Base-by-base conservation (phyloP, 1,140 invertebrate species). In the Telenomus remus region DNA sequence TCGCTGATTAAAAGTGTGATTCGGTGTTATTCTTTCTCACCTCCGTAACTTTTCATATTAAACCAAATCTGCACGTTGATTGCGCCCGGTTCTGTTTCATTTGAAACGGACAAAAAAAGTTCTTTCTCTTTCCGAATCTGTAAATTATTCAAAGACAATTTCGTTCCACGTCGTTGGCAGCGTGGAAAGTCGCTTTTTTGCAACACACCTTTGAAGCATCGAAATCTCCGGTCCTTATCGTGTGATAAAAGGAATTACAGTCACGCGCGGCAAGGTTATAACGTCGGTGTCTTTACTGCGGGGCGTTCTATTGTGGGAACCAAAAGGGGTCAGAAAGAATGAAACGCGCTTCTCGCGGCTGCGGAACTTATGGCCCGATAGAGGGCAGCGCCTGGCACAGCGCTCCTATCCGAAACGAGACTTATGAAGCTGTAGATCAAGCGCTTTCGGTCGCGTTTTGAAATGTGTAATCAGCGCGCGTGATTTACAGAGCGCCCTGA, bases 381-480 rank as follows among this genome's bases (percentile, higher is more conserved):
- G 55, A 74, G 71, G 63, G 61, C 71, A 50, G 46, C 13, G 44
- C 16, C 50, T 19, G 43, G 15, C 19, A 27, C 51, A 55, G 46
- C 54, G 65, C 64, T 27, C 19, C 19, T 27, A 27, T 27, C 19
- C 19, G 19, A 27, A 27, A 27, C 19, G 19, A 27, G 82, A 85
- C 81, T 84, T 85, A 85, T 82, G 80, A 80, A 76, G 80, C 77
- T 76, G 81, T 85, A 85, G 82, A 85, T 86, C 84, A 85, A 82
- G 68, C 79, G 80, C 73, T 80, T 79, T 82, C 80, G 80, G 78
- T 65, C 82, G 79, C 81, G 76, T 85, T 85, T 85, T 83, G 83
- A 85, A 84, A 85, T 86, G 82, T 84, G 84, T 86, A 86, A 86
- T 86, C 83, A 86, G 82, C 80, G 77, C 34, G 49, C 60, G 81